Evolutionary conservation across 2,888 invertebrate genomes (phyloP), one percentile per base, ranked within the genome.

Genomic region (Erannis defoliaria): DNA sequence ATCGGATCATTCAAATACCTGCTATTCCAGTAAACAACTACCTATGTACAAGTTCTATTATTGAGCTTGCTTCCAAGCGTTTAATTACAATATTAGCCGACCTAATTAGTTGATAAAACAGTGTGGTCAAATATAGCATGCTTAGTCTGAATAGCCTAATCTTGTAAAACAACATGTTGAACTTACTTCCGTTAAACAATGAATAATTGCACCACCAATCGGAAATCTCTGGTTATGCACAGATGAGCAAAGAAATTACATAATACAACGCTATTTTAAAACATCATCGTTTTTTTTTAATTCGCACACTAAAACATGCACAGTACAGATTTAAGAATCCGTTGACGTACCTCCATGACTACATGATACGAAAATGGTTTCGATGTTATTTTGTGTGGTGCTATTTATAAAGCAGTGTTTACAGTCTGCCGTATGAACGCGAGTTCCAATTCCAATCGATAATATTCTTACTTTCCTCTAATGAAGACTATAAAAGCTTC

Each of bases 361-460:
- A 26, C 55, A 51, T 19, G 53, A 54, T 35, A 74, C 75, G 68
- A 75, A 75, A 77, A 72, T 72, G 74, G 67, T 70, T 64, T 71
- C 71, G 55, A 55, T 78, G 76, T 75, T 79, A 80, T 80, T 81
- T 81, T 77, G 76, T 77, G 71, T 75, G 71, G 54, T 66, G 74
- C 76, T 85, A 86, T 84, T 82, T 78, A 79, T 82, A n/a, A n/a
- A 84, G 76, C 61, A 72, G 65, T 82, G 82, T 84, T 83, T 82
- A 77, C 71, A 73, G 68, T 66, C 70, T 75, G 70, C 72, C 72
- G 74, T 70, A 74, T 66, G 68, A 72, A 71, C 72, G 21, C n/a
- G 65, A 71, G 63, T 71, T 69, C 68, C 67, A 59, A 40, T n/a
- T 9, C 21, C 26, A 37, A 59, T 61, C 67, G 63, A 68, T 76